Evolutionary conservation across 2,888 invertebrate species (phyloP), one percentile per base, ranked within the genome.

Genomic region (Ophion costatus): DNA sequence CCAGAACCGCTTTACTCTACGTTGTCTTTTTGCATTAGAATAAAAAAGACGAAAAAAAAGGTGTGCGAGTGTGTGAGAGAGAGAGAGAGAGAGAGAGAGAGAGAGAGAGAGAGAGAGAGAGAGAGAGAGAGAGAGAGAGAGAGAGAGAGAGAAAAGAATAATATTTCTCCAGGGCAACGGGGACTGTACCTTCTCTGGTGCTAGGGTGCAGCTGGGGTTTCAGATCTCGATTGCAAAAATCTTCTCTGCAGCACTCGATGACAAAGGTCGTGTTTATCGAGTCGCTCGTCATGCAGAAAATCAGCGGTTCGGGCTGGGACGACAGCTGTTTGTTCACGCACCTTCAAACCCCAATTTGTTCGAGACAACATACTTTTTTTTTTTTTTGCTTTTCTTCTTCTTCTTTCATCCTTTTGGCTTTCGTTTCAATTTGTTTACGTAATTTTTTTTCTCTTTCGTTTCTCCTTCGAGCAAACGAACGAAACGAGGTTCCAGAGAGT

Each of bases 201-300:
- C 91, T 91, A 94, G 95, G 95, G 94, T 95, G 95, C 93, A 97
- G 95, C 94, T 95, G 95, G 94, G 96, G 96, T 93, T 94, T 95
- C 94, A 97, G 95, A 92, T 95, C 95, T 92, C 94, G 95, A 95
- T 97, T 97, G 96, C 97, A 97, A 96, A 96, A 96, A 95, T 95
- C 95, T 95, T 96, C 95, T 94, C 96, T 96, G 96, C 97, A 97
- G 96, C 97, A 97, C 94, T 96, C 95, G 95, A 97, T 96, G 95
- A 96, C 96, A 95, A 96, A 96, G 91, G 96, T 95, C 93, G 96
- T 96, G 95, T 96, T 97, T 95, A 95, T 95, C 95, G 95, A 95
- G 95, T 95, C 96, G 94, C 96, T 96, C 94, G 96, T 95, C 95
- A 96, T 96, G 95, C 97, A 97, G 95, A 96, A 95, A 95, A 97